Evolutionary conservation across 2,113 vertebrate species (phyloP), one percentile per base, ranked within the genome.

Genomic region (Cephalopholis sonnerati): DNA sequence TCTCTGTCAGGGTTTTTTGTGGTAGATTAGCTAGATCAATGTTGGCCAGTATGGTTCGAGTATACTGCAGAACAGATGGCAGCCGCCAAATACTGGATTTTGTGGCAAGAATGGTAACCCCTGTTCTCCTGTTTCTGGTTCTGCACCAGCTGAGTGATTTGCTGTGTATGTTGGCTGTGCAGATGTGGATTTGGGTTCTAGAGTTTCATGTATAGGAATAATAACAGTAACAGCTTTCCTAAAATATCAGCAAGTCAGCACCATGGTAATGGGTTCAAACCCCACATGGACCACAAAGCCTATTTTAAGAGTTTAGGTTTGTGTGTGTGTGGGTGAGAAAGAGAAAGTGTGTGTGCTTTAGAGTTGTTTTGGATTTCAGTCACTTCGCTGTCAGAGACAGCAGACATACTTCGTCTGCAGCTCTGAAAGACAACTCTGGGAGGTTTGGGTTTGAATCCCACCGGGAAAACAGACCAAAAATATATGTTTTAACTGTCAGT

Each of bases 361-460:
- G 12, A 46, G 66, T 58, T 84, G 63, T 62, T 83, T 75, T 75
- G 58, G 76, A 69, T 87, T 81, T 59, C 75, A 79, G 13, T 62
- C 50, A 50, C 25, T 74, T 79, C 1, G 5, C 70, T 84, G 72
- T 78, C 83, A 85, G 71, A 86, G 64, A 70, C 59, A 11, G 46
- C 11, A 10, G 70, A 69, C 68, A 64, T n/a, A 55, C 59, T 57
- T 57, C 0, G 46, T 69, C 50, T 82, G 79, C 62, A 20, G 69
- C 64, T 89, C 54, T 83, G 80, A 86, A 77, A 86, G 63, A 74
- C 76, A 79, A 59, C 55, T 55, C 54, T 5, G 8, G 66, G 62
- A 75, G 72, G 27, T 81, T 82, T 87, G 62, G 77, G 65, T 84
- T 84, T 86, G 46, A 83, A 68, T 85, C 81, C 55, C 69, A 61